Evolutionary conservation across 2,797 vertebrate genomes (phyloP), one percentile per base, ranked within the genome.

Genomic region (Momotus momota): DNA sequence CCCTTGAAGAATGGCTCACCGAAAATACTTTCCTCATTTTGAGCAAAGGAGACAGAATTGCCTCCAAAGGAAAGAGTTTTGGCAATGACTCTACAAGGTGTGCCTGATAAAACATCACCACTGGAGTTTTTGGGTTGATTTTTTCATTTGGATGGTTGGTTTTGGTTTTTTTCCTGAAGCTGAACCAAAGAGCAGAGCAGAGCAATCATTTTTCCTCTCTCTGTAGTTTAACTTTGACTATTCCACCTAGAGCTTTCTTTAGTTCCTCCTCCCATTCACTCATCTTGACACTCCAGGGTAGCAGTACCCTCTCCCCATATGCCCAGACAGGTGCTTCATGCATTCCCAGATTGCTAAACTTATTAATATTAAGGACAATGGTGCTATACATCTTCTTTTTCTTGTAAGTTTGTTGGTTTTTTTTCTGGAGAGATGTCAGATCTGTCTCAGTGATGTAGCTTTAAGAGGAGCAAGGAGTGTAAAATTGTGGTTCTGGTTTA

Each of bases 191-290:
- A 18, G 5, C 14, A 84, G 72, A 75, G 5, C 10, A 65, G 35
- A 71, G 43, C 2, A 65, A n/a, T 7, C 2, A 21, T 11, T 27
- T 18, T 0, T 0, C 7, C 3, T 1, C 2, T 2, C 1, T 12
- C 5, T 31, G 40, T 26, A 35, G 41, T 91, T 79, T 69, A 38
- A 9, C 10, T 27, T 67, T 49, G 87, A 11, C 17, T 51, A 48
- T 86, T 74, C 27, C 75, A 21, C 52, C 5, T 11, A 70, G 70
- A 89, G 10, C 12, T 86, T 86, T 74, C 21, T 46, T 46, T 86
- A 15, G 6, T 60, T 84, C 23, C 22, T 40, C 14, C 81, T 15
- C 19, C 17, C 26, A 61, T 19, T 12, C 1, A 0, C 16, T 58
- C 33, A 29, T 33, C 14, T 43, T 80, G 55, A 43, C 22, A 21